Conservation (phyloP, 1,140 invertebrate genomes). For the Leptopilina boulardi region DNA sequence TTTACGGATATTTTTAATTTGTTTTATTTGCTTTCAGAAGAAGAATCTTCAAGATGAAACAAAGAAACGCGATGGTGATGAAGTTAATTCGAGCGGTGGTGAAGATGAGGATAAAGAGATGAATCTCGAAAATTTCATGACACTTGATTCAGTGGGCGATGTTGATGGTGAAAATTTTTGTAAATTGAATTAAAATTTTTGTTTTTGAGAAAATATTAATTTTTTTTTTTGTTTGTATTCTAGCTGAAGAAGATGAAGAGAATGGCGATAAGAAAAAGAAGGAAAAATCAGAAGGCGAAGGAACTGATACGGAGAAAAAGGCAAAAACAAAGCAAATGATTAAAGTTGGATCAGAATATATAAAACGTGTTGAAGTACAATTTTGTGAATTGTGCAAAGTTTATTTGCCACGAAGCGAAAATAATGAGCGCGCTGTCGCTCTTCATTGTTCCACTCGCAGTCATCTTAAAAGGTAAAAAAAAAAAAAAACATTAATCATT, state of each 20-base stretch:
- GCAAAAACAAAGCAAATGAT: constrained; percentile 81
- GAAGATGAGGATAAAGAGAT: constrained; percentile 84
- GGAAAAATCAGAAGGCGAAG: constrained; percentile 67
- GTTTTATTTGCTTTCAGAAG: constrained; percentile 60
- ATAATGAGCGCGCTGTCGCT: constrained; percentile 79
- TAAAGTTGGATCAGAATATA: constrained; percentile 85
- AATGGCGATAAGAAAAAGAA: constrained; percentile 79
- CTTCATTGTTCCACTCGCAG: constrained; percentile 83
- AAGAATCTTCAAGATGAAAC: constrained; percentile 67
- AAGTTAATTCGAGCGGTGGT: constrained; percentile 76
- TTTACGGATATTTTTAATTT: not conserved
- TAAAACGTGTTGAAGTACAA: constrained; percentile 84
- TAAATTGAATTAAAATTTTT: too few relatives aligned
- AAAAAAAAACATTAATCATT: too few relatives aligned
- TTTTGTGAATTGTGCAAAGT: constrained; percentile 85
- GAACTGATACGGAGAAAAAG: constrained; percentile 70
- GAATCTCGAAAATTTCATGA: constrained; percentile 89
- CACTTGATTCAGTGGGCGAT: constrained; percentile 89
- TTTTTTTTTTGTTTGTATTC: constrained; percentile 38
- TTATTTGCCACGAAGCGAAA: constrained; percentile 81
- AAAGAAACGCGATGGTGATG: constrained; percentile 60
- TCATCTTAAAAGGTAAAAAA: constrained; percentile 79
- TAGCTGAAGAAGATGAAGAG: constrained; percentile 79
- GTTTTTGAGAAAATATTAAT: constrained; percentile 36
- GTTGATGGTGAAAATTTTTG: constrained; percentile 80